Percentiles rank a stretch among this genome's conserved stretches.
Evolutionary conservation across 2,888 invertebrate species (phyloP).

Genomic region (Drosophila picticornis): DNA sequence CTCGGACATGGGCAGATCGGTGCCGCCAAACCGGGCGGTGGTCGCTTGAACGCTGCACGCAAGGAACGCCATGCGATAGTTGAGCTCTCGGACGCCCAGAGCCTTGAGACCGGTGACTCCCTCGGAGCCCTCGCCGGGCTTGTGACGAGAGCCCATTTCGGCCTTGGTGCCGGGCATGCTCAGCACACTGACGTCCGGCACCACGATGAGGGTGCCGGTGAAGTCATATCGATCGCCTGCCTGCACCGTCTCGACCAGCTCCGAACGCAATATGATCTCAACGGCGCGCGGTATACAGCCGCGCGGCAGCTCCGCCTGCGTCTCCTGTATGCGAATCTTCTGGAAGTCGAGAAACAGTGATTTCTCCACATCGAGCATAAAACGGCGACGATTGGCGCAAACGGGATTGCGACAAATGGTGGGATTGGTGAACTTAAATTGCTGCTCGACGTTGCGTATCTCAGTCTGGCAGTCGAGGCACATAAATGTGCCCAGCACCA

Average conservation of each 20-base stretch:
- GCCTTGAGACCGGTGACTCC: conserved; percentile 94
- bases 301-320: conserved; percentile 97
- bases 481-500: conserved; percentile 94
- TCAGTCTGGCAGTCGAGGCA: conserved; percentile 98
- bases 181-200: conserved; percentile 97
- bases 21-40: conserved; percentile 94
- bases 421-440: conserved; percentile 98
- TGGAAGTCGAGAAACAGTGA: conserved; percentile 99
- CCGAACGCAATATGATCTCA: conserved; percentile 97
- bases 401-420: conserved; percentile 98
- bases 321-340: conserved; percentile 98
- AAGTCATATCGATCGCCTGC: conserved; percentile 95
- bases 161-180: conserved; percentile 94
- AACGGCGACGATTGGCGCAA: conserved; percentile 95
- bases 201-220: conserved; percentile 97
- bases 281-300: conserved; percentile 98
- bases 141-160: conserved; percentile 91
- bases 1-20: conserved; percentile 93
- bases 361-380: conserved; percentile 96
- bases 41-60: conserved; percentile 96
- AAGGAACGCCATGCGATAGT: conserved; percentile 95
- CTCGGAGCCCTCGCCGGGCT: conserved; percentile 90
- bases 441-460: conserved; percentile 97
- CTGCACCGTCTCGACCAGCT: conserved; percentile 96
- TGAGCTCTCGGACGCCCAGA: conserved; percentile 93